Percentiles rank a stretch among this genome's conserved stretches.
phyloP scores from a whole-genome alignment of 2,113 vertebrate species.

The Bufo gargarizans region DNA sequence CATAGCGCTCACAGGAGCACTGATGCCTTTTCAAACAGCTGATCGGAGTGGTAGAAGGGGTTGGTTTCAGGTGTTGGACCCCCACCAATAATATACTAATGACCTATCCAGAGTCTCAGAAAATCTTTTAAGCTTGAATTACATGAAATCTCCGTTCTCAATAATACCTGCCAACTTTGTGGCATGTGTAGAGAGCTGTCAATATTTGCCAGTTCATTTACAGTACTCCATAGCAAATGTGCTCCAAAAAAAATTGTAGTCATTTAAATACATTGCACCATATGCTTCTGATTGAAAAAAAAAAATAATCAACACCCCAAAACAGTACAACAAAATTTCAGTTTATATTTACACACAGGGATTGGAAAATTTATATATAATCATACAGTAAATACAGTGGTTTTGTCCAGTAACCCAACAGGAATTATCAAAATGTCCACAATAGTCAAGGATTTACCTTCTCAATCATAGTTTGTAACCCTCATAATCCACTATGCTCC shows the following conservation, averaged over 20 bases:
- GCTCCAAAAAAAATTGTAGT: background rate
- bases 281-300: background rate
- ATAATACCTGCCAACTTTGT: no score
- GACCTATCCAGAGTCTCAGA: no score
- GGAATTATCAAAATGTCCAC: background rate
- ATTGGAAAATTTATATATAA: slow-evolving; percentile 7
- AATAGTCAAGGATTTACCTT: background rate
- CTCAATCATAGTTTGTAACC: background rate
- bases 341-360: background rate
- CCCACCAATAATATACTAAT: no score
- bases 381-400: background rate
- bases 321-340: background rate
- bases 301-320: background rate
- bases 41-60: no score
- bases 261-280: background rate
- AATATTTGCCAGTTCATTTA: background rate
- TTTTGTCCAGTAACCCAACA: background rate
- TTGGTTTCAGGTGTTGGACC: no score
- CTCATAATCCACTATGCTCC: no score
- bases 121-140: no score
- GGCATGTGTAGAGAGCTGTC: no score
- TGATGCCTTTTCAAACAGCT: no score
- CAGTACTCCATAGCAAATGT: background rate
- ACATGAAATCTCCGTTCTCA: no score
- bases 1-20: no score